Evolutionary conservation across 2,888 invertebrate species (phyloP), one percentile per base, ranked within the genome.

Genomic region (Agapetus fuscipes): DNA sequence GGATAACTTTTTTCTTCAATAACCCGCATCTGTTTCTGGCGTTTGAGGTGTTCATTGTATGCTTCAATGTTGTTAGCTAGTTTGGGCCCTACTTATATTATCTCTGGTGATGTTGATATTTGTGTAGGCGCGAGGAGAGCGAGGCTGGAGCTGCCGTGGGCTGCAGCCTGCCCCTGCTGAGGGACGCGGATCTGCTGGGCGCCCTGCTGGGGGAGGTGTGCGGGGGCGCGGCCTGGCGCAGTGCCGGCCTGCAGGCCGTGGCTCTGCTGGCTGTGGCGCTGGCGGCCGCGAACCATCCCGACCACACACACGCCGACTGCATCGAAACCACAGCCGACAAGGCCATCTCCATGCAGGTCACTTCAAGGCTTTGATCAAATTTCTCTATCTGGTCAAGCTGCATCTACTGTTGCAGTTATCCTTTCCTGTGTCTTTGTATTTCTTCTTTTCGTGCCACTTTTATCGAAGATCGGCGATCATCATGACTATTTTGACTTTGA

Each of bases 271-370:
- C 79, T 2, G 75, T 84, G 59, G 78, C 81, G 0, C 64, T 86
- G 7, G 75, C 81, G 17, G 59, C 86, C 31, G 74, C 79, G 3
- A 74, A 74, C 0, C 56, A 71, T n/a, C 68, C 71, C 30, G 59
- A 62, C 4, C 71, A 72, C 46, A 66, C 70, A 25, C 64, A 71
- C 16, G 66, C 78, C 27, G 86, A 86, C 50, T 82, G 85, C 48
- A 91, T 91, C 55, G 91, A 91, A 53, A 66, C 74, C 45, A 63
- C 90, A 0, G 73, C 89, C 2, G 87, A 90, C 52, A 72, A 78
- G 4, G 87, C 91, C 2, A 77, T 93, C 30, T 79, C 83, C 28
- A 75, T 75, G 36, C 77, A 76, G 59, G 69, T 67, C 17, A 43
- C 48, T 10, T 7, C 20, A 20, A 24, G 12, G 7, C 13, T 15